phyloP scores from a whole-genome alignment of 2,113 vertebrate genomes.

The Cyanoliseus patagonus region DNA sequence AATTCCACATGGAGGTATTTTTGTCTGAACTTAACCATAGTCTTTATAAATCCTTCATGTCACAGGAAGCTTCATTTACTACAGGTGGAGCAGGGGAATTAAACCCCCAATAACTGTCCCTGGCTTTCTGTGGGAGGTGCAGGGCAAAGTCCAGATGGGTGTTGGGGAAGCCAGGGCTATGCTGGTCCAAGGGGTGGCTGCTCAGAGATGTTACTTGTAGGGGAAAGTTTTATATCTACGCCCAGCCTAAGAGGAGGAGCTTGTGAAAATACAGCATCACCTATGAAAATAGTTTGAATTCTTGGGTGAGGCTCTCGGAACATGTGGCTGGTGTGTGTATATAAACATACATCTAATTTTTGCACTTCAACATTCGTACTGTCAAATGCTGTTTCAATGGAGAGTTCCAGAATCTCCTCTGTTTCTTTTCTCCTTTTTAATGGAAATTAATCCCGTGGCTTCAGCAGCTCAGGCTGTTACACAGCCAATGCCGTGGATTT shows the following conservation, averaged over 20 bases:
- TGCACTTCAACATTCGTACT: not conserved
- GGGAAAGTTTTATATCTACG: not conserved
- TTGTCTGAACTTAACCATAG: not conserved
- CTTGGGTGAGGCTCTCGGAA: not conserved
- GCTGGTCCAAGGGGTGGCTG: not conserved
- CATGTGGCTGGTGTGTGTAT: not conserved
- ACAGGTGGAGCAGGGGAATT: not conserved
- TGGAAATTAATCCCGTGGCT: not conserved
- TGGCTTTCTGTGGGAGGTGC: not conserved
- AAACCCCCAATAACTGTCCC: not conserved
- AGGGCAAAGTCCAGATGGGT: not conserved
- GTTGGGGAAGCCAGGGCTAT: not conserved
- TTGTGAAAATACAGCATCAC: not conserved
- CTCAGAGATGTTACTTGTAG: accelerated
- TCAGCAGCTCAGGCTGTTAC: not conserved
- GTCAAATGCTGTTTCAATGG: not conserved
- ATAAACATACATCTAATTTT: not conserved
- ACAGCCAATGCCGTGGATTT: not conserved
- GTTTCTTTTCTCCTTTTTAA: not conserved
- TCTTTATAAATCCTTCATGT: not conserved
- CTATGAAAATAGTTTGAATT: not conserved
- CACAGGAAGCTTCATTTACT: not conserved
- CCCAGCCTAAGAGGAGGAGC: not conserved
- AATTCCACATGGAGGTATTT: not conserved
- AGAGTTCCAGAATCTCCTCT: not conserved